A percentile compares a stretch with the other conserved stretches of the same genome.
phyloP scores from a whole-genome alignment of 2,113 vertebrate genomes.

The Peucedramus taeniatus region DNA sequence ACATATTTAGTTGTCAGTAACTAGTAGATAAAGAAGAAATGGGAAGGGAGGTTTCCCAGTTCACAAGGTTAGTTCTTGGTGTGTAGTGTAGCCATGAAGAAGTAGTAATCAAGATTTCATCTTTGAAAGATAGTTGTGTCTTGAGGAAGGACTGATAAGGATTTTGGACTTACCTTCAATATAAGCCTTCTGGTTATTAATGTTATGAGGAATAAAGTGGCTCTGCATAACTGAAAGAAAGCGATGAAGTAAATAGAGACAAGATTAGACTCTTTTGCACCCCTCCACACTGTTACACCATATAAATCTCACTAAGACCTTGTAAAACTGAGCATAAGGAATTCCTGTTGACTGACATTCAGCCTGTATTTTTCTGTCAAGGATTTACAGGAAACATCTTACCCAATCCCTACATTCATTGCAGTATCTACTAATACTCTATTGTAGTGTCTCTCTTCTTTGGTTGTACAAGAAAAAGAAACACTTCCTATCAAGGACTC shows the following conservation, averaged over 20 bases:
- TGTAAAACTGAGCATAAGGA: not conserved
- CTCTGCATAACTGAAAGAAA: not conserved
- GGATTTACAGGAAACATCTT: not conserved
- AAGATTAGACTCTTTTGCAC: not conserved
- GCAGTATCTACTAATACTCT: not conserved
- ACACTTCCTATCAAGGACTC: not conserved
- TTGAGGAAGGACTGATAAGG: not conserved
- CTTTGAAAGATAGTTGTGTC: not conserved
- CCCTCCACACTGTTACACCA: not conserved
- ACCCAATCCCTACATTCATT: not conserved
- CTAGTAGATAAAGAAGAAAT: not conserved
- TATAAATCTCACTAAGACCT: not conserved
- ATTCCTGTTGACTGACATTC: not conserved
- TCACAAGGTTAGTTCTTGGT: not conserved
- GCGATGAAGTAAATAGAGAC: not conserved
- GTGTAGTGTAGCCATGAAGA: not conserved
- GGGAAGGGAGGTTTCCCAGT: not conserved
- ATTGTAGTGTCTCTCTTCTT: not conserved
- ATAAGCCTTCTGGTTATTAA: not conserved
- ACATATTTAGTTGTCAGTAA: not conserved
- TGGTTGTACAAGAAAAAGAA: not conserved
- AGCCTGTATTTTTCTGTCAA: not conserved
- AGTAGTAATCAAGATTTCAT: not conserved
- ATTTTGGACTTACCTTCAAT: not conserved
- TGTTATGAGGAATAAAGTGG: not conserved